phyloP scores from a whole-genome alignment of 2,113 vertebrate species.

The Lates calcarifer region DNA sequence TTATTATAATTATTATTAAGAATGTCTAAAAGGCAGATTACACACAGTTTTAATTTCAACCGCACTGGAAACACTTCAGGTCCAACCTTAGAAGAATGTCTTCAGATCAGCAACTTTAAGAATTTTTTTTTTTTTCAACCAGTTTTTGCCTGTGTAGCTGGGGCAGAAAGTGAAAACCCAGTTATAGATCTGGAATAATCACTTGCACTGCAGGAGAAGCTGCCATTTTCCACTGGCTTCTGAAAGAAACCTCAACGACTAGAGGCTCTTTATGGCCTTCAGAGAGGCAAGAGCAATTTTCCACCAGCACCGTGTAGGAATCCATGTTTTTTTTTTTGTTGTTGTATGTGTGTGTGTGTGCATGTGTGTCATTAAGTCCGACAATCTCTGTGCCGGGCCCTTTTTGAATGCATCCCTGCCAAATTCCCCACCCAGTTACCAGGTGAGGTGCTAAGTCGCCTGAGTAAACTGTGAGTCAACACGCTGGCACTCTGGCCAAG shows the following conservation, averaged over 20 bases:
- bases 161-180: conserved; percentile 44
- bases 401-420: conserved; percentile 33
- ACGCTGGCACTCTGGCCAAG: conserved; percentile 8
- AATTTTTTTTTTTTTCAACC: neutral
- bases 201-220: conserved; percentile 38
- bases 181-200: conserved; percentile 56
- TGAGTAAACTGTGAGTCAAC: conserved; percentile 56
- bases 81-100: neutral
- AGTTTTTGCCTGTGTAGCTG: neutral
- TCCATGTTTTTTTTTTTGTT: conserved; percentile 19
- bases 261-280: conserved; percentile 49
- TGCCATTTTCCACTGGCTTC: conserved; percentile 62
- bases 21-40: conserved; percentile 23
- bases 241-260: conserved; percentile 44
- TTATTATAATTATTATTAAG: too few species aligned
- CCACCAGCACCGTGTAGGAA: conserved; percentile 23
- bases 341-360: conserved; percentile 1
- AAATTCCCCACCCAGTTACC: conserved; percentile 70
- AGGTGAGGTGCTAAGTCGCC: conserved; percentile 53
- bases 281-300: conserved; percentile 46
- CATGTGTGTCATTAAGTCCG: conserved; percentile 1
- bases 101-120: conserved; percentile 16
- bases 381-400: neutral
- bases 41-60: conserved; percentile 28
- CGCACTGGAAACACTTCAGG: conserved; percentile 14